Evolutionary conservation across 2,888 invertebrate species (phyloP), one percentile per base, ranked within the genome.

Genomic region (Cosmopolites sordidus): DNA sequence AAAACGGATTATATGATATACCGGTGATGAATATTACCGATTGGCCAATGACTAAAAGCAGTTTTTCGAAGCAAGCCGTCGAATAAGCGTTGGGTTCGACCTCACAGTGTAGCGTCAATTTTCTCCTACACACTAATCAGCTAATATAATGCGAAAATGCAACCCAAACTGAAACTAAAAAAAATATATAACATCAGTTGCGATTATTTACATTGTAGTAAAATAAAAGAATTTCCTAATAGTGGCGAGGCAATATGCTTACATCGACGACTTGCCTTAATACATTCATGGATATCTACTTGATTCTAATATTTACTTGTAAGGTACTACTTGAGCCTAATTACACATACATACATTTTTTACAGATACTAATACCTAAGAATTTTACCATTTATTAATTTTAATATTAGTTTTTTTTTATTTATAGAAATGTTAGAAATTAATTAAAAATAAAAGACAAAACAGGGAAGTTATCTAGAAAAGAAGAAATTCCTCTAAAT

Each of bases 21-120:
- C n/a, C n/a, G n/a, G n/a, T n/a, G n/a, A n/a, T n/a, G n/a, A n/a
- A 38, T 14, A 44, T 16, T 44, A 40, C 44, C 16, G 40, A 53
- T 15, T 45, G 45, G 33, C 43, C 54, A 39, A 48, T 27, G 30
- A 17, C 27, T 43, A 46, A 33, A 58, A 58, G 58, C 58, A 50
- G n/a, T n/a, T n/a, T n/a, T 27, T 18, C 12, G 33, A 54, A 58
- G 54, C 58, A 58, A 58, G 51, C 58, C 58, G 58, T 54, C 58
- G 57, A 57, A 43, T 50, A 30, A 44, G 44, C 45, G 44, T 16
- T 33, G 41, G 44, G 55, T 50, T 41, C 43, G 38, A 50, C 51
- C 51, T 56, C 56, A 48, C 46, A n/a, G n/a, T n/a, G n/a, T n/a
- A n/a, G 55, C 51, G 51, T 33, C 43, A 50, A 46, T 27, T 12